phyloP scores from a whole-genome alignment of 2,888 invertebrate species.

The Anaspis maculata region DNA sequence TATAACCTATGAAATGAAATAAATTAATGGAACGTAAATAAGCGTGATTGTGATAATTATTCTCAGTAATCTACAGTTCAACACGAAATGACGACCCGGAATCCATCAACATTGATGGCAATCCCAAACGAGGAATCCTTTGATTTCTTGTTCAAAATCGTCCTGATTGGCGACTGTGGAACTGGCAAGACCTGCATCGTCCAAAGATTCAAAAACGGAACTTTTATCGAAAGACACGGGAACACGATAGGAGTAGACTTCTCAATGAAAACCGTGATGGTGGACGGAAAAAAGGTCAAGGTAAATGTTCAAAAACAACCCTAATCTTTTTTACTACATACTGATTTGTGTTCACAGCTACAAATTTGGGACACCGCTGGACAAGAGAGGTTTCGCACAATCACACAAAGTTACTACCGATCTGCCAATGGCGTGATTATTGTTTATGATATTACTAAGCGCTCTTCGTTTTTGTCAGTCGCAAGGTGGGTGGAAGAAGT shows the following conservation, averaged over 20 bases:
- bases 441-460: slow-evolving; percentile 94
- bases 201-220: slow-evolving; percentile 91
- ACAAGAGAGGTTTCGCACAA: slow-evolving; percentile 92
- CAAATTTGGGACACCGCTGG: slow-evolving; percentile 98
- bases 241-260: slow-evolving; percentile 98
- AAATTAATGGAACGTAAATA: slow-evolving; percentile 14
- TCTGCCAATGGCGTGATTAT: slow-evolving; percentile 95
- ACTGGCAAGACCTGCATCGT: slow-evolving; percentile 93
- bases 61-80: too few species aligned
- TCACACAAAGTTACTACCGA: slow-evolving; percentile 94
- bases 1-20: slow-evolving; percentile 10
- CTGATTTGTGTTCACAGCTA: slow-evolving; percentile 57
- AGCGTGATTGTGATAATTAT: slow-evolving; percentile 5
- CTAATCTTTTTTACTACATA: slow-evolving; percentile 13
- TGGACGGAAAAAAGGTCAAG: slow-evolving; percentile 93
- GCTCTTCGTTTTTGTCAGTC: slow-evolving; percentile 82
- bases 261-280: slow-evolving; percentile 93
- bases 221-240: slow-evolving; percentile 89
- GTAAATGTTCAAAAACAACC: slow-evolving; percentile 42
- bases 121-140: slow-evolving; percentile 71
- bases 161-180: slow-evolving; percentile 85
- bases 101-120: slow-evolving; percentile 68
- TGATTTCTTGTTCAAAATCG: slow-evolving; percentile 93
- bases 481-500: slow-evolving; percentile 97
- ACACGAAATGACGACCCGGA: slow-evolving; percentile 66